phyloP scores from a whole-genome alignment of 2,797 vertebrate species.

The Neomorphus geoffroyi region DNA sequence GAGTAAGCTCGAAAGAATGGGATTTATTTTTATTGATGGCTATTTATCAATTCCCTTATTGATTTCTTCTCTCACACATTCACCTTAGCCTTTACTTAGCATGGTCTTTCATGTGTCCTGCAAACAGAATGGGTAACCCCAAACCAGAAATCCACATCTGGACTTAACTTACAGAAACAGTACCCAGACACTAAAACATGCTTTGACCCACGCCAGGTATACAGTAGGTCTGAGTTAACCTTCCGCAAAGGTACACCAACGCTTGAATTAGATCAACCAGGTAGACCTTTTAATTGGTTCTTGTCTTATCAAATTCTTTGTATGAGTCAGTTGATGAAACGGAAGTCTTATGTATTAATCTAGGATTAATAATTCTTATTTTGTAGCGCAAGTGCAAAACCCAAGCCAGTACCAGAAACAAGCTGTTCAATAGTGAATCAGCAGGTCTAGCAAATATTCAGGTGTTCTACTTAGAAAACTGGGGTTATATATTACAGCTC shows the following conservation, averaged over 20 bases:
- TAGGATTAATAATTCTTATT: background rate
- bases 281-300: background rate
- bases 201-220: background rate
- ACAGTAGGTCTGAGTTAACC: background rate
- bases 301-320: accelerated
- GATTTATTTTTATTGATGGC: too few species aligned
- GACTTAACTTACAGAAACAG: background rate
- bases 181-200: background rate
- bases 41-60: background rate
- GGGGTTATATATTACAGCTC: background rate
- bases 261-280: background rate
- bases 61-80: background rate
- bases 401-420: background rate
- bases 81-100: background rate
- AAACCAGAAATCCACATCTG: background rate
- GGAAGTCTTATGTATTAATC: background rate
- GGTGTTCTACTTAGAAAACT: background rate
- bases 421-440: background rate
- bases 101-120: background rate
- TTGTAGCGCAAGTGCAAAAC: accelerated
- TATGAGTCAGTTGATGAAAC: background rate
- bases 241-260: background rate
- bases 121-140: background rate
- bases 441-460: background rate
- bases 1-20: background rate